phyloP scores from a whole-genome alignment of 2,113 vertebrate genomes.

The Periophthalmus modestus region DNA sequence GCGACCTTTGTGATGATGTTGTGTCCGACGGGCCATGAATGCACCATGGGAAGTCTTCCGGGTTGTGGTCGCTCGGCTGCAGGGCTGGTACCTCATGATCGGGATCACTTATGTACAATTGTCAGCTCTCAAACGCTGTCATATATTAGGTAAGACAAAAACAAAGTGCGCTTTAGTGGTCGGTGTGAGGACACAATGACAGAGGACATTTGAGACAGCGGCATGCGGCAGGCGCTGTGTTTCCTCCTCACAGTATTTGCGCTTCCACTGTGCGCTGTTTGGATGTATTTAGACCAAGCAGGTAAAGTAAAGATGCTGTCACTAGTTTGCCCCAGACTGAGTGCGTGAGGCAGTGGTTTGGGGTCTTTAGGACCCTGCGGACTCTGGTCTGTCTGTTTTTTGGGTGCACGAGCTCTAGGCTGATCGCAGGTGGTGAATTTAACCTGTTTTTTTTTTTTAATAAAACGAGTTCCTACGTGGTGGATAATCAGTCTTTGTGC shows the following conservation, averaged over 20 bases:
- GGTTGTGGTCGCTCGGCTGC: background rate
- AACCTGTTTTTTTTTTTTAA: slow-evolving; percentile 14
- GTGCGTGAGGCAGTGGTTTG: background rate
- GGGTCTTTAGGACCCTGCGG: slow-evolving; percentile 57
- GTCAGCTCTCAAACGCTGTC: slow-evolving; percentile 43
- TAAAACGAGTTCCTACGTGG: no score
- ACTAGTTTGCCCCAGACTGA: background rate
- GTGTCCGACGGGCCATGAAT: slow-evolving; percentile 49
- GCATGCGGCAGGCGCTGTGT: slow-evolving; percentile 36
- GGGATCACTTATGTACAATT: slow-evolving; percentile 32
- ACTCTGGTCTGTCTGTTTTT: slow-evolving; percentile 19
- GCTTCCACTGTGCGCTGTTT: slow-evolving; percentile 57
- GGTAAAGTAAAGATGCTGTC: slow-evolving; percentile 60
- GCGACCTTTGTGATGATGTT: rapidly evolving
- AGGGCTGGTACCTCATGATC: slow-evolving; percentile 51
- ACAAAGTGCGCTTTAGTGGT: background rate
- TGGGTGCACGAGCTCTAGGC: slow-evolving; percentile 32
- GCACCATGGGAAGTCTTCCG: slow-evolving; percentile 47
- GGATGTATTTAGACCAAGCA: slow-evolving; percentile 69
- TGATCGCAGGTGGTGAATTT: slow-evolving; percentile 45
- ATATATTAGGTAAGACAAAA: slow-evolving; percentile 66
- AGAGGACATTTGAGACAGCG: background rate
- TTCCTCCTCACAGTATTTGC: slow-evolving; percentile 56
- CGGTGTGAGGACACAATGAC: background rate
- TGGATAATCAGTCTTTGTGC: slow-evolving; percentile 39